A percentile compares a stretch with the other conserved stretches of the same genome.
Evolutionary conservation across 2,888 invertebrate genomes (phyloP).

Genomic region (Julus scanicus): DNA sequence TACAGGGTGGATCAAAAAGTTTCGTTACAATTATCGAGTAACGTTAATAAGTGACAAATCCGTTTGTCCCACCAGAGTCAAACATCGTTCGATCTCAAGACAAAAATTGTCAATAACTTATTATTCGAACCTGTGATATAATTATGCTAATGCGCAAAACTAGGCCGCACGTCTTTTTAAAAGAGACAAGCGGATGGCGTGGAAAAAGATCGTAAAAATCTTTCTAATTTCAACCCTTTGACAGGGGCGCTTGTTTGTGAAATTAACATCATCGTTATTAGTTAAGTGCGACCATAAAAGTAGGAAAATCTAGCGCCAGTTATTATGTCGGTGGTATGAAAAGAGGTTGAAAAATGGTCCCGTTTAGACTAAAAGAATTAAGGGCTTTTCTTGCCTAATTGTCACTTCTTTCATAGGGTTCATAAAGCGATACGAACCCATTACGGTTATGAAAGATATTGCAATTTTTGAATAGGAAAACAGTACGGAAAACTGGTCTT

Average conservation of each 20-base stretch:
- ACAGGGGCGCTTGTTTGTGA: slow-evolving; percentile 7
- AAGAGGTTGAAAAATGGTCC: slow-evolving; percentile 27
- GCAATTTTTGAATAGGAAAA: neutral
- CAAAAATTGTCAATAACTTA: neutral
- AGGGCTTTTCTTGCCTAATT: slow-evolving; percentile 20
- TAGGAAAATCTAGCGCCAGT: neutral
- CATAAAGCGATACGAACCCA: slow-evolving; percentile 33
- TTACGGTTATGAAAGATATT: neutral
- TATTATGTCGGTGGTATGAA: neutral
- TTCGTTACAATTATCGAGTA: too few relatives aligned
- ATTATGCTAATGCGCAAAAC: neutral
- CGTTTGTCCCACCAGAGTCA: too few relatives aligned
- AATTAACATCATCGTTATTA: slow-evolving; percentile 23
- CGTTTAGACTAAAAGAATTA: slow-evolving; percentile 7
- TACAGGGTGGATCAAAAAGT: too few relatives aligned
- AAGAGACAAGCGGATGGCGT: neutral
- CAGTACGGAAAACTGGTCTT: neutral
- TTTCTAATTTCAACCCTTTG: neutral
- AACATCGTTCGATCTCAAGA: too few relatives aligned
- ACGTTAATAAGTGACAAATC: too few relatives aligned
- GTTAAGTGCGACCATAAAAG: slow-evolving; percentile 13
- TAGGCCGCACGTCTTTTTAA: neutral
- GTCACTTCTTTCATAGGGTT: slow-evolving; percentile 12
- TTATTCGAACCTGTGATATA: neutral
- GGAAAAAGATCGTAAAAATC: neutral